Evolutionary conservation across 2,113 vertebrate genomes (phyloP), one percentile per base, ranked within the genome.

Genomic region (Leptocoma aspasia): DNA sequence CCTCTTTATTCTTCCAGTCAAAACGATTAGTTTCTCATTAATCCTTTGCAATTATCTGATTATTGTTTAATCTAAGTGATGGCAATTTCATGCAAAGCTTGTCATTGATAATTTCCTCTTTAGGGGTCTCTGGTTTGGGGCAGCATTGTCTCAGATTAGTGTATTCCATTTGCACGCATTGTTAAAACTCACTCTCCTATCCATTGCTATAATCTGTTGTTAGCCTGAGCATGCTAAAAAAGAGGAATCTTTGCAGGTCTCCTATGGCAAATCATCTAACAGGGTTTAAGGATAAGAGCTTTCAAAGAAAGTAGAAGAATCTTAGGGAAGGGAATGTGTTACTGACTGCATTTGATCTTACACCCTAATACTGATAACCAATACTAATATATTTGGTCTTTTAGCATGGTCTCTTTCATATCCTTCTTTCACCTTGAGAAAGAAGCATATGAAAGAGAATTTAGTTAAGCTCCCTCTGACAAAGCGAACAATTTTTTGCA

Each of bases 401-500:
- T 69, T 44, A 44, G 13, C 28, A 24, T 64, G 60, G 26, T 30
- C n/a, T n/a, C n/a, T n/a, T n/a, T n/a, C n/a, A n/a, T n/a, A n/a
- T n/a, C n/a, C n/a, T n/a, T n/a, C n/a, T n/a, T n/a, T n/a, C n/a
- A 65, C 24, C 35, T 79, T 90, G 33, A 71, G 26, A 87, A 78
- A 69, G n/a, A 93, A 77, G 44, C 81, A 60, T 33, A 84, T 80
- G n/a, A 94, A 86, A 20, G 18, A 72, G 24, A 83, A 92, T 94
- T 97, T 75, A 68, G 37, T 94, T 94, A 86, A 77, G 30, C 24
- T 69, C 93, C 42, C 70, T 68, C 88, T 82, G 61, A 82, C 13
- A 90, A 96, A 86, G 59, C 33, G 92, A 87, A 35, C 69, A 94
- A 52, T 50, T 41, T 60, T 92, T 95, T 94, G 37, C 39, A 50